Base-by-base conservation (phyloP, 2,888 invertebrate genomes). In the Cynaeus angustus region DNA sequence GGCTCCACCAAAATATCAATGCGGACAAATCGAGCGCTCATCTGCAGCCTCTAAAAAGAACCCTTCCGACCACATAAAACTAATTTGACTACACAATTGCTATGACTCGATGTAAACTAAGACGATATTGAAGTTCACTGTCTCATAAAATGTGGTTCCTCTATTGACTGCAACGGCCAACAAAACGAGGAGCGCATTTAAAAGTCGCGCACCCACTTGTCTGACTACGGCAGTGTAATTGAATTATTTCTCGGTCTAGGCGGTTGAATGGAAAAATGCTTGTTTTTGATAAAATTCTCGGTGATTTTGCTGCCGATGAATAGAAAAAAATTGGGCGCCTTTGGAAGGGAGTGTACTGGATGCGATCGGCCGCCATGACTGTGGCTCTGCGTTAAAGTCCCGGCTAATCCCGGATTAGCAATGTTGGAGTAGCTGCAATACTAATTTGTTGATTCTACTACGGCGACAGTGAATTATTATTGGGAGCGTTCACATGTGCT, bases 371-470 rank as follows among this genome's bases (percentile, higher is more conserved):
- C 79, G 78, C 82, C 81, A 80, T 81, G 78, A 79, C 81, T 82
- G 82, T 78, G 82, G 79, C 81, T 81, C 81, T 79, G 80, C 80
- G 80, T 79, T 83, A 82, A 83, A 84, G 81, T 82, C 81, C 75
- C 77, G 81, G 82, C 80, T 85, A 84, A 85, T 85, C 84, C 82
- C 52, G 81, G 85, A 85, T 85, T 85, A 85, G 81, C 82, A 79
- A 82, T 85, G 85, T 85, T 82, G 83, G 83, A 83, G 82, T 83
- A 83, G 83, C 83, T 83, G 82, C 83, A 85, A 84, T 85, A 85
- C 85, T 85, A 85, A 85, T 85, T 85, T 85, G 85, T 84, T 85
- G 85, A 84, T 85, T 85, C 84, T 83, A 78, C 81, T 80, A 82
- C 80, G 82, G 82, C 81, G 85, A 85, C 85, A 84, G 80, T 85